Conservation (phyloP, 2,797 vertebrate genomes). For the Potorous gilbertii region DNA sequence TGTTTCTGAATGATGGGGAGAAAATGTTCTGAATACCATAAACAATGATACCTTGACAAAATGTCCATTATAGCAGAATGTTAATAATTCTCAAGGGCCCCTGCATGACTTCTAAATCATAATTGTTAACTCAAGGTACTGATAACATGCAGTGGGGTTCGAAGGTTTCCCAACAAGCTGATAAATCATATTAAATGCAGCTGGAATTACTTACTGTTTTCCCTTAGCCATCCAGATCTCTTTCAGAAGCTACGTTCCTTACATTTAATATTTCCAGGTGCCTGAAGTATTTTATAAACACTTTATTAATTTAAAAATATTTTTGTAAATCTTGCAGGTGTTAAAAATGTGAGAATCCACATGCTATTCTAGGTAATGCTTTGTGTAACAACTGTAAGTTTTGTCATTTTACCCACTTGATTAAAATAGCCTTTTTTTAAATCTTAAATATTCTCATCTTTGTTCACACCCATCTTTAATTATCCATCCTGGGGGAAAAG, state of each 20-base stretch:
- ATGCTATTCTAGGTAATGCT: neutral
- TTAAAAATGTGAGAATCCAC: neutral
- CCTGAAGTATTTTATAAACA: conserved; percentile 15
- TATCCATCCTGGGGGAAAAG: neutral
- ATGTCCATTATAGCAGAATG: neutral
- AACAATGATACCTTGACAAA: neutral
- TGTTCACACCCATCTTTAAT: neutral
- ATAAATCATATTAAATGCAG: neutral
- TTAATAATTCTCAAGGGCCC: neutral
- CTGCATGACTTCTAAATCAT: neutral
- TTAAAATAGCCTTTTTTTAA: neutral
- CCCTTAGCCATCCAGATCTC: neutral
- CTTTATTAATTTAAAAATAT: neutral
- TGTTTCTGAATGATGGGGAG: neutral
- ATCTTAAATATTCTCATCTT: neutral
- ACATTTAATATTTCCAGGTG: neutral
- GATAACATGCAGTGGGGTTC: neutral
- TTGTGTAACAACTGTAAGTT: neutral
- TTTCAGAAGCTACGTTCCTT: neutral
- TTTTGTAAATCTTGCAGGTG: neutral
- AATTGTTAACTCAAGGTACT: neutral
- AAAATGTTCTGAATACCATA: neutral
- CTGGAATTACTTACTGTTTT: neutral
- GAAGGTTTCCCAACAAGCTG: neutral
- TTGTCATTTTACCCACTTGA: neutral